Percentiles rank a stretch among this genome's conserved stretches.
phyloP scores from a whole-genome alignment of 2,888 invertebrate species.

The Gryllus longicercus region DNA sequence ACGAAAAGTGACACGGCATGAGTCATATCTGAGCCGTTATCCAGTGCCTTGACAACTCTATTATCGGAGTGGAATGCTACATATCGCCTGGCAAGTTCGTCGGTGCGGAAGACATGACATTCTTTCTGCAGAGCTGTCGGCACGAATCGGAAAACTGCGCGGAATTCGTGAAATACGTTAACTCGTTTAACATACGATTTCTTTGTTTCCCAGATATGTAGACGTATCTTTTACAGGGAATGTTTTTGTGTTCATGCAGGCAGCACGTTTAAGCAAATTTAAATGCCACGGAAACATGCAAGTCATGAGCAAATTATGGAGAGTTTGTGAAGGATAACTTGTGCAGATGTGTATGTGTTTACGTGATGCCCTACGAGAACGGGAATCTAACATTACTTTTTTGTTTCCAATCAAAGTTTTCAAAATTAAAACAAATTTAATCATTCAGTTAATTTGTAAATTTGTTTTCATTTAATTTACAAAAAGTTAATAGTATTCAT shows the following conservation, averaged over 20 bases:
- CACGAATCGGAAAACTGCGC: background rate
- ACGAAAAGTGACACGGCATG: background rate
- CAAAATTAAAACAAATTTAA: too few species aligned
- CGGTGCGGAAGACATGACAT: background rate
- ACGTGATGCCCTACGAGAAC: too few species aligned
- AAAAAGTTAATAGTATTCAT: too few species aligned
- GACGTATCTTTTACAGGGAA: background rate
- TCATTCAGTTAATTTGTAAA: too few species aligned
- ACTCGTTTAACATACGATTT: background rate
- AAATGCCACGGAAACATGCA: background rate
- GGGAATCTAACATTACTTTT: too few species aligned
- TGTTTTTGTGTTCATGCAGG: constrained; percentile 1
- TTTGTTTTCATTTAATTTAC: too few species aligned
- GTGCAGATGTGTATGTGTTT: too few species aligned
- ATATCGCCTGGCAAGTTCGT: background rate
- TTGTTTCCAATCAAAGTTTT: too few species aligned
- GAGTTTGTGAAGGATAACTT: background rate
- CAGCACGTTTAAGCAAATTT: background rate
- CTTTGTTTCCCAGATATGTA: background rate
- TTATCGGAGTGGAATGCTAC: background rate
- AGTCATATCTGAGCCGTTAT: background rate
- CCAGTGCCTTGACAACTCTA: background rate
- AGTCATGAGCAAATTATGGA: background rate
- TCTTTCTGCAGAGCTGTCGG: background rate
- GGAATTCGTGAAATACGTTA: background rate